Conservation (phyloP, 2,888 invertebrate species). For the Coelinius sp. region DNA sequence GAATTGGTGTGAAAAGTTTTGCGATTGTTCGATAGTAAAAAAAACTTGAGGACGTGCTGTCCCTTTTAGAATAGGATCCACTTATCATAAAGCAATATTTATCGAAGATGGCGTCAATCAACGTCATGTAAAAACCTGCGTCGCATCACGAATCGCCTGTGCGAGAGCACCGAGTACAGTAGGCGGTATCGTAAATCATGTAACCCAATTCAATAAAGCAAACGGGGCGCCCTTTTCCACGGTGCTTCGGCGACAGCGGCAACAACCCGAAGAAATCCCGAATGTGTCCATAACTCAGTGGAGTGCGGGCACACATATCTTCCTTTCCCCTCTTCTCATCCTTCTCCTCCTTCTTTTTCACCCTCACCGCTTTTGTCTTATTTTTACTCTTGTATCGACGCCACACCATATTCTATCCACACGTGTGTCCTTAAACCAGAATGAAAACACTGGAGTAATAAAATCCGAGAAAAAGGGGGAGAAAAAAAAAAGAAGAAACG, state of each 20-base stretch:
- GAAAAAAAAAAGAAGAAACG: neutral
- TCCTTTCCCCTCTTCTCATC: conserved; percentile 7
- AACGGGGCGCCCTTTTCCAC: conserved; percentile 53
- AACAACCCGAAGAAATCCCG: conserved; percentile 60
- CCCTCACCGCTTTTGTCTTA: conserved; percentile 5
- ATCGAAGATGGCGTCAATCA: neutral
- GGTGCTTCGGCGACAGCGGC: conserved; percentile 51
- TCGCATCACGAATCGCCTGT: neutral
- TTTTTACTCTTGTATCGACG: conserved; percentile 7
- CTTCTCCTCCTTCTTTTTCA: neutral
- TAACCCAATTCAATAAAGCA: conserved; percentile 66
- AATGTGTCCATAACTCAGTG: conserved; percentile 63
- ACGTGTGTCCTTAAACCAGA: conserved; percentile 7
- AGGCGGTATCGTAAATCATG: conserved; percentile 62
- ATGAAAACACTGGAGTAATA: neutral
- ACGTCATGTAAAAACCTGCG: neutral
- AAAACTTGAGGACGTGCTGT: too few species aligned
- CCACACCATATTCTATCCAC: conserved; percentile 8
- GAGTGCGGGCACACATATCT: conserved; percentile 22
- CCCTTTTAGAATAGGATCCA: too few species aligned
- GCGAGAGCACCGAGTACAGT: conserved; percentile 51
- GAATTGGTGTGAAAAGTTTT: too few species aligned
- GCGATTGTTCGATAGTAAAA: too few species aligned
- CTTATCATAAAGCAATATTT: neutral
- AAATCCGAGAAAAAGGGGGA: neutral